phyloP scores from a whole-genome alignment of 2,888 invertebrate genomes.

The Agrenia bidenticulata region DNA sequence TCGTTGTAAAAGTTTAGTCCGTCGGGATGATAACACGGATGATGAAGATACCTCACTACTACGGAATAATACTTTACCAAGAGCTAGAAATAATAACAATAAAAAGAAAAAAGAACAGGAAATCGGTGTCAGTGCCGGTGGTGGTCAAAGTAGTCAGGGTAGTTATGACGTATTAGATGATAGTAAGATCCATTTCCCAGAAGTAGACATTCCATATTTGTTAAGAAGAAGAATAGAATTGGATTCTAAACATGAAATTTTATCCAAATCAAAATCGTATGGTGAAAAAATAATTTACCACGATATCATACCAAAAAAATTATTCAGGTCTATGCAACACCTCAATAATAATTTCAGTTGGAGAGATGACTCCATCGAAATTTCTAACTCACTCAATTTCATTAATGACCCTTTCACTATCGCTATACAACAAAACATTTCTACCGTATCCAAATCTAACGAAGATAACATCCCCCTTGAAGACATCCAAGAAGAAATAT shows the following conservation, averaged over 20 bases:
- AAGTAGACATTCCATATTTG: constrained; percentile 43
- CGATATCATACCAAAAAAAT: constrained; percentile 14
- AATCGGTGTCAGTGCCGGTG: neutral
- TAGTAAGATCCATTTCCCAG: constrained; percentile 18
- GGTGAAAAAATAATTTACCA: constrained; percentile 24
- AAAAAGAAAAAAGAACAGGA: constrained; percentile 12
- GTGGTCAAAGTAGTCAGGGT: constrained; percentile 33
- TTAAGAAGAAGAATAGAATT: constrained; percentile 44
- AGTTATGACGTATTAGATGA: constrained; percentile 35
- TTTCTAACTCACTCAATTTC: no score
- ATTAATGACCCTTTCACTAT: neutral
- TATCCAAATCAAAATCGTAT: constrained; percentile 43
- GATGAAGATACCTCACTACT: constrained; percentile 5
- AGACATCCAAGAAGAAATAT: neutral
- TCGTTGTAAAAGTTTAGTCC: constrained; percentile 16
- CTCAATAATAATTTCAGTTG: constrained; percentile 43
- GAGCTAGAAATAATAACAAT: constrained; percentile 7
- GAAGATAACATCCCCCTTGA: no score
- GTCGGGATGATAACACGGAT: constrained; percentile 13
- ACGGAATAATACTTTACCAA: constrained; percentile 27
- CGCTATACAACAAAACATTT: neutral
- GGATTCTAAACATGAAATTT: constrained; percentile 33
- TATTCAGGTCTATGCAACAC: constrained; percentile 41
- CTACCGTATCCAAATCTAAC: no score
- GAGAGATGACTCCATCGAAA: constrained; percentile 33